A percentile compares a stretch with the other conserved stretches of the same genome.
These are phyloP conservation scores for Antennarius maculatus DNA, from an alignment of 2,797 vertebrate genomes.

Conservation along the genomic window DNA sequence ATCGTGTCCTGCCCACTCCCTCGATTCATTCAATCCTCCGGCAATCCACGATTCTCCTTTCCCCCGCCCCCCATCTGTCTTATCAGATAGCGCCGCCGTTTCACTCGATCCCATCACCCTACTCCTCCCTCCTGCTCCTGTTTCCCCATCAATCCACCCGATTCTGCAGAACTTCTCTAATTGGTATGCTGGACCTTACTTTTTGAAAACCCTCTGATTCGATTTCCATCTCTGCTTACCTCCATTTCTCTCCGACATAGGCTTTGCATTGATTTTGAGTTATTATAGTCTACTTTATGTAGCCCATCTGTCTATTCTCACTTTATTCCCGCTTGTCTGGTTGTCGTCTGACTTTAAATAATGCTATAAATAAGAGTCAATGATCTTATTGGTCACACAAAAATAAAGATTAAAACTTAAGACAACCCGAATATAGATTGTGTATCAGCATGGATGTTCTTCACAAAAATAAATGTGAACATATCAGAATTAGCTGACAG, in stretches of 20 bases:
- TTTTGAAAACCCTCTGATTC: neutral
- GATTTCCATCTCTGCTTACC: constrained; percentile 8
- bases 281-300: constrained; percentile 4
- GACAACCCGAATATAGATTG: neutral
- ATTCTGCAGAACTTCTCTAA: neutral
- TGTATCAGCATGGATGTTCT: too few relatives aligned
- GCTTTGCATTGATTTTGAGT: constrained; percentile 39
- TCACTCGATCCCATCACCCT: constrained; percentile 25
- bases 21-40: constrained; percentile 36
- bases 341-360: constrained; percentile 3
- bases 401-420: neutral
- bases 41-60: constrained; percentile 39
- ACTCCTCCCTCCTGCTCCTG: constrained; percentile 8
- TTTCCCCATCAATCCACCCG: neutral
- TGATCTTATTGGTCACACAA: neutral
- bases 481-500: too few relatives aligned
- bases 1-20: constrained; percentile 31
- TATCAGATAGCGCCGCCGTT: constrained; percentile 45
- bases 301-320: neutral
- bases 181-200: neutral
- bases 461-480: too few relatives aligned
- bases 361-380: neutral
- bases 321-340: neutral
- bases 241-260: neutral
- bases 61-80: constrained; percentile 41